Evolutionary conservation across 2,888 invertebrate species (phyloP), one percentile per base, ranked within the genome.

Genomic region (Opisthograptis luteolata): DNA sequence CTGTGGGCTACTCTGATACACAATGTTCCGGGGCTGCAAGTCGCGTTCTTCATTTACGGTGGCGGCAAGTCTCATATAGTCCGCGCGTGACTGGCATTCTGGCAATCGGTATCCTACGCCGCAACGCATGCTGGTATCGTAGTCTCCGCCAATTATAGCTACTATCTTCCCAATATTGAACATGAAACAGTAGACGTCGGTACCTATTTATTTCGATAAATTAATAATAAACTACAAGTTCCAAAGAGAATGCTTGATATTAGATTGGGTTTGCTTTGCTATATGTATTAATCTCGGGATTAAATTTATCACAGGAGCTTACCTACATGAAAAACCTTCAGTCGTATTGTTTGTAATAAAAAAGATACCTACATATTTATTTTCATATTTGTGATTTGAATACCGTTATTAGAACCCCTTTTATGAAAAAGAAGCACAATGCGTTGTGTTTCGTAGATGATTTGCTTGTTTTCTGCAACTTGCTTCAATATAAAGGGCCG

Each of bases 41-140:
- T 55, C 36, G 44, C 43, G 60, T 73, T 76, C 70, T 81, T 80
- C 77, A 81, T 82, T 80, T 79, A 74, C 62, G 71, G 75, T 66
- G 67, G 66, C 73, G 68, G 69, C 73, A 75, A 73, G 81, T 79
- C 81, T 81, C 81, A 79, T 84, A 83, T 79, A 77, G 73, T 56
- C 62, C 57, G 69, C 69, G 81, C 85, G 86, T 86, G 86, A 76
- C 65, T 47, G 40, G 82, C 82, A 81, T 86, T 51, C 51, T 37
- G n/a, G 3, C 25, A 25, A 4, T 4, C n/a, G 1, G 80, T 81
- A 15, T 42, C 37, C 42, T 44, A 20, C 44, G 37, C 42, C 37
- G 44, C n/a, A 8, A 20, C 54, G 49, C 54, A 47, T 55, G 55
- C 52, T 51, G 48, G 31, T 62, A 59, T 65, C 67, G 65, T 58